Evolutionary conservation across 2,888 invertebrate genomes (phyloP).

Genomic region (Drosophila mercatorum): DNA sequence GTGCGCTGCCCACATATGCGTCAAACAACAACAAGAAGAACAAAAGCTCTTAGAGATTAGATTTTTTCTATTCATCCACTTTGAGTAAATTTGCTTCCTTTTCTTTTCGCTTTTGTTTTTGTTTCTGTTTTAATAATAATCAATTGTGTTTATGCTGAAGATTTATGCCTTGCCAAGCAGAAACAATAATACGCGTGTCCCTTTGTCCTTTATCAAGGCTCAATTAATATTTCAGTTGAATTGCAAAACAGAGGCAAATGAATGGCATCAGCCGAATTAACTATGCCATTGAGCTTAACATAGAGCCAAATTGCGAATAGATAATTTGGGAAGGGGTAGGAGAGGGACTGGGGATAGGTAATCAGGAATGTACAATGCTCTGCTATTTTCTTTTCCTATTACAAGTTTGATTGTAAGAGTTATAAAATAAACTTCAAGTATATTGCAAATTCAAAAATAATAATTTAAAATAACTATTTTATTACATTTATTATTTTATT

Average conservation of each 20-base stretch:
- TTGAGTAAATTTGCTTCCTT: conserved; percentile 1
- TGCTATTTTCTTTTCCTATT: no score
- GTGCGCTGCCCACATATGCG: conserved; percentile 25
- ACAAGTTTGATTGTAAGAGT: no score
- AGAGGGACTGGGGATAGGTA: no score
- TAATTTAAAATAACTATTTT: no score
- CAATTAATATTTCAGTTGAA: conserved; percentile 54
- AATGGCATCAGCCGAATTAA: conserved; percentile 45
- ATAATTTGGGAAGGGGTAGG: conserved; percentile 8
- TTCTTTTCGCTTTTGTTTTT: background rate
- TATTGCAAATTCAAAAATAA: no score
- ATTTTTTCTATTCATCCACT: conserved; percentile 40
- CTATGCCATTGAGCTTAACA: conserved; percentile 31
- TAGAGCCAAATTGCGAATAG: conserved; percentile 8
- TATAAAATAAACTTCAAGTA: no score
- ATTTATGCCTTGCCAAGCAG: conserved; percentile 58
- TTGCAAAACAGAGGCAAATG: conserved; percentile 23
- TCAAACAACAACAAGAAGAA: conserved; percentile 33
- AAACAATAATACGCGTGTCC: conserved; percentile 40
- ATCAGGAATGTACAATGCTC: no score
- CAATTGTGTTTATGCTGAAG: conserved; percentile 42
- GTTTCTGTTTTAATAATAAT: conserved; percentile 44
- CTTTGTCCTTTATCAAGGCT: conserved; percentile 49
- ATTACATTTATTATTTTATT: no score
- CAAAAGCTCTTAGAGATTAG: conserved; percentile 46